phyloP scores from a whole-genome alignment of 1,140 invertebrate species.

The Rhizoglyphus robini region DNA sequence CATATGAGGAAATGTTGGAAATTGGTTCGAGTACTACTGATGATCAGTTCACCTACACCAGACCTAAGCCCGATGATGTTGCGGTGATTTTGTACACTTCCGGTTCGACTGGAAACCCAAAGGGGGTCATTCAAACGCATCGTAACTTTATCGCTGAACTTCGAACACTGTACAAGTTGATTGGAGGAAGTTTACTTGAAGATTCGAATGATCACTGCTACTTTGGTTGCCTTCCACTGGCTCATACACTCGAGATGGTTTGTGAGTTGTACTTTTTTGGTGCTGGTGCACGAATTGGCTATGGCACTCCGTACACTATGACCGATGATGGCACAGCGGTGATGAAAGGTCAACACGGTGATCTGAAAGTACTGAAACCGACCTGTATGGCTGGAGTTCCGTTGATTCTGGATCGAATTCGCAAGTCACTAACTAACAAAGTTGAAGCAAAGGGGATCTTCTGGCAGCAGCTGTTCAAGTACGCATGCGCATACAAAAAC shows the following conservation, averaged over 20 bases:
- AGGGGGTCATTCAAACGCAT: slow-evolving; percentile 24
- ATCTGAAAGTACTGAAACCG: slow-evolving; percentile 73
- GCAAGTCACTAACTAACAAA: slow-evolving; percentile 87
- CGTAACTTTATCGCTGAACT: slow-evolving; percentile 24
- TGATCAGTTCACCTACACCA: slow-evolving; percentile 31
- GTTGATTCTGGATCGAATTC: slow-evolving; percentile 85
- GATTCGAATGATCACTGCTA: slow-evolving; percentile 19
- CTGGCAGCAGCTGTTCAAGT: slow-evolving; percentile 66
- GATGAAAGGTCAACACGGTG: slow-evolving; percentile 62
- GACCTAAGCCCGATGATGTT: slow-evolving; percentile 42
- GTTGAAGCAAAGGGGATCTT: slow-evolving; percentile 62
- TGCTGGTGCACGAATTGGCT: slow-evolving; percentile 22
- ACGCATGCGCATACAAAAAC: slow-evolving; percentile 79
- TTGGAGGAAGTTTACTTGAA: not conserved
- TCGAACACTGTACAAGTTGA: not conserved
- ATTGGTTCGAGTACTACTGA: slow-evolving; percentile 36
- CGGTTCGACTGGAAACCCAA: slow-evolving; percentile 37
- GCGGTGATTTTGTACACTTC: slow-evolving; percentile 95
- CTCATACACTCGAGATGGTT: slow-evolving; percentile 29
- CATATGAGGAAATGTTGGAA: slow-evolving; percentile 45
- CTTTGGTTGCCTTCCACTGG: slow-evolving; percentile 30
- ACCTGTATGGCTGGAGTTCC: slow-evolving; percentile 90
- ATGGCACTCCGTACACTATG: slow-evolving; percentile 35
- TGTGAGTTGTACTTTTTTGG: slow-evolving; percentile 19
- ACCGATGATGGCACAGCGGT: slow-evolving; percentile 38